Conservation (phyloP, 2,113 vertebrate species). For the Rhinopomastus cyanomelas region DNA sequence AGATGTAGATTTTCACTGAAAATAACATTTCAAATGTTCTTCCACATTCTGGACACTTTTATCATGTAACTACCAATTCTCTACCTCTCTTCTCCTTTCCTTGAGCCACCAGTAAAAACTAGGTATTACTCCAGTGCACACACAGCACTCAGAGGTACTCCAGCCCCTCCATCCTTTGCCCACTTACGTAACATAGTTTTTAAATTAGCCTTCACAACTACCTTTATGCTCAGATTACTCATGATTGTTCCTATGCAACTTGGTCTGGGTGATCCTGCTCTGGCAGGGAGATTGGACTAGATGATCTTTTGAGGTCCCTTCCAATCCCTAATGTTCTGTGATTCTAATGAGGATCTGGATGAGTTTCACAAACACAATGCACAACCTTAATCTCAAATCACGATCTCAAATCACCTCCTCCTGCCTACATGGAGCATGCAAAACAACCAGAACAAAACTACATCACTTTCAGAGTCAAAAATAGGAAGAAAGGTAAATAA, state of each 20-base stretch:
- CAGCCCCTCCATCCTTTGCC: background rate
- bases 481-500: background rate
- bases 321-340: too few relatives aligned
- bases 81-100: background rate
- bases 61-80: background rate
- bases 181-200: background rate
- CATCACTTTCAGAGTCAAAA: background rate
- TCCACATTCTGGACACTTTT: background rate
- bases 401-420: background rate
- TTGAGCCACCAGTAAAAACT: background rate
- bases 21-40: background rate
- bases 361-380: background rate
- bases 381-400: background rate
- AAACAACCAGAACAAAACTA: background rate
- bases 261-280: too few relatives aligned
- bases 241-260: too few relatives aligned
- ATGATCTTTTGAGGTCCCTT: too few relatives aligned
- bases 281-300: too few relatives aligned
- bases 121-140: background rate
- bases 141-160: background rate
- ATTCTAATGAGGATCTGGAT: background rate
- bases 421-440: background rate
- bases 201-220: background rate
- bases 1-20: background rate
- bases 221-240: background rate